Percentiles rank a stretch among this genome's conserved stretches.
Conservation (phyloP, 2,113 vertebrate genomes). For the Nyctibius bracteatus region DNA sequence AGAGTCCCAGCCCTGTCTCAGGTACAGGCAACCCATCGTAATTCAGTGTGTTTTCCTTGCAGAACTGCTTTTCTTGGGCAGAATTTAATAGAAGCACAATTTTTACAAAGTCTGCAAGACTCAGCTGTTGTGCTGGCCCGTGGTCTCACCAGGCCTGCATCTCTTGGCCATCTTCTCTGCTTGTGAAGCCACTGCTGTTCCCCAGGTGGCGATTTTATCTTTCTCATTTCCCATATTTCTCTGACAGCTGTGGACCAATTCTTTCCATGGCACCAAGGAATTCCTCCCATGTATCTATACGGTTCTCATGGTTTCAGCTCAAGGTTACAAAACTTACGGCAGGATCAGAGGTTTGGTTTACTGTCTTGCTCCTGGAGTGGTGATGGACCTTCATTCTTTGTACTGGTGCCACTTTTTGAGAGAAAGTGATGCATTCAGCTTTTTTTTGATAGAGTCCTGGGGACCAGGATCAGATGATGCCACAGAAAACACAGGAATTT, state of each 20-base stretch:
- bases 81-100: background rate
- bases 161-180: background rate
- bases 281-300: background rate
- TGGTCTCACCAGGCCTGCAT: background rate
- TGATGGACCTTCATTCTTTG: background rate
- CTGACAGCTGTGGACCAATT: background rate
- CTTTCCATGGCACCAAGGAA: background rate
- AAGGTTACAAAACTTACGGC: background rate
- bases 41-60: background rate
- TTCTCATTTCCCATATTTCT: background rate
- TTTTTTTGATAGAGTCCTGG: background rate
- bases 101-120: background rate
- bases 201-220: background rate
- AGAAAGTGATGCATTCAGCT: background rate
- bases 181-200: background rate
- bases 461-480: background rate
- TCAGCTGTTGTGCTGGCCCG: background rate
- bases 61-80: background rate
- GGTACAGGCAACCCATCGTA: background rate
- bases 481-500: background rate
- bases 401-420: background rate
- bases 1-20: background rate
- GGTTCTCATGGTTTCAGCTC: background rate
- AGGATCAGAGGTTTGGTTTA: background rate
- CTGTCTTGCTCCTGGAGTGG: background rate